These are phyloP conservation scores for Pseudorasbora parva DNA, from an alignment of 2,113 vertebrate genomes.

Conservation along the genomic window DNA sequence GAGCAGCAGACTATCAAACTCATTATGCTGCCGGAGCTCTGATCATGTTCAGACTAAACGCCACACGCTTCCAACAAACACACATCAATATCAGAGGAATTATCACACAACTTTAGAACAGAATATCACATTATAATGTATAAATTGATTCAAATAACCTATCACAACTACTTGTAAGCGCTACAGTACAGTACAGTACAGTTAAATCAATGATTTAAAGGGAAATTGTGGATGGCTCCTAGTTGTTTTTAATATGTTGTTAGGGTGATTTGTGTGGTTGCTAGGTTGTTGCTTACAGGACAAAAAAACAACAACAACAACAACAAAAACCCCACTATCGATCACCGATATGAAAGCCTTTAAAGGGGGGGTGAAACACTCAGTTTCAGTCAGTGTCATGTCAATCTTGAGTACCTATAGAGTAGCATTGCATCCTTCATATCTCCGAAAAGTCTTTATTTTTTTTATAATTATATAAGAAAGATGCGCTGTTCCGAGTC, in stretches of 20 bases:
- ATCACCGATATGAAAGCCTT: background rate
- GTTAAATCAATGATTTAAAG: background rate
- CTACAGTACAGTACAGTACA: background rate
- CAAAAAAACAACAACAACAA: too few species aligned
- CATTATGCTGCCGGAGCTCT: slow-evolving; percentile 94
- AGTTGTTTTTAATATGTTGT: background rate
- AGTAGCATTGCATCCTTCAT: too few species aligned
- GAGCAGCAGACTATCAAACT: slow-evolving; percentile 99
- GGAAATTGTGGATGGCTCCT: background rate
- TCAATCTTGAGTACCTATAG: too few species aligned
- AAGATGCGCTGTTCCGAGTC: too few species aligned
- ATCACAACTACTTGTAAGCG: background rate
- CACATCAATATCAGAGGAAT: background rate
- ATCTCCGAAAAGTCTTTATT: too few species aligned
- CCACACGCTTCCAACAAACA: background rate
- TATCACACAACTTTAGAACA: background rate
- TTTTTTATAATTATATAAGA: too few species aligned
- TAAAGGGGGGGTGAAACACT: too few species aligned
- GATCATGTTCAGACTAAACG: background rate
- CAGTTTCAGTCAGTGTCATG: too few species aligned
- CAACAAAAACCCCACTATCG: background rate
- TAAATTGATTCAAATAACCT: too few species aligned
- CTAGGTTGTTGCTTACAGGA: too few species aligned
- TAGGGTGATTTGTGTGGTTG: too few species aligned
- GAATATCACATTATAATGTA: too few species aligned